Conservation (phyloP, 1,140 invertebrate genomes). For the Zelostemma sp. region DNA sequence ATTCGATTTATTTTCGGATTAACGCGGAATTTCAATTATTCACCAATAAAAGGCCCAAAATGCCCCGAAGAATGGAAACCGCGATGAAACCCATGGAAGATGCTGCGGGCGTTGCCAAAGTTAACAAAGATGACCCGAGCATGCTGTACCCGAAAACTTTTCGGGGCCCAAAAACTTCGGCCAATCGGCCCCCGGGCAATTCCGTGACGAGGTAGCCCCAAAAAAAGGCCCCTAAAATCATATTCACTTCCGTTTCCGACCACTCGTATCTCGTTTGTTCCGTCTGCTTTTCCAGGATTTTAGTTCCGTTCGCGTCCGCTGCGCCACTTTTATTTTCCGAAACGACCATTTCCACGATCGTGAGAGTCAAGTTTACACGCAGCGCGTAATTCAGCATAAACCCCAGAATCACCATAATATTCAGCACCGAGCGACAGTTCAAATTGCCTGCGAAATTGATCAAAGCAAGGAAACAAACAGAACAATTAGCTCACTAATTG, state of each 20-base stretch:
- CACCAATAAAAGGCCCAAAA: constrained; percentile 81
- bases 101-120: constrained; percentile 83
- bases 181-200: constrained; percentile 86
- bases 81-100: constrained; percentile 75
- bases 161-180: constrained; percentile 86
- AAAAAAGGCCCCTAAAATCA: constrained; percentile 88
- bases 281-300: constrained; percentile 17
- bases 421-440: constrained; percentile 83
- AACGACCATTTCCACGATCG: constrained; percentile 88
- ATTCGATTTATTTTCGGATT: too few species aligned
- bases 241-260: constrained; percentile 81
- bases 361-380: constrained; percentile 89
- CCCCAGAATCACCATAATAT: constrained; percentile 86
- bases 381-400: constrained; percentile 92
- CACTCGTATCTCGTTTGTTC: constrained; percentile 74
- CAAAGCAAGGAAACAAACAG: too few species aligned
- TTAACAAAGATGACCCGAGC: constrained; percentile 83
- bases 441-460: constrained; percentile 78
- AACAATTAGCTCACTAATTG: too few species aligned
- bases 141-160: constrained; percentile 88
- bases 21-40: too few species aligned
- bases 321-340: constrained; percentile 62
- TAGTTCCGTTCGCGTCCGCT: too few species aligned
- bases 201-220: constrained; percentile 92
- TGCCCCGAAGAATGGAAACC: constrained; percentile 75